A percentile compares a stretch with the other conserved stretches of the same genome.
These are phyloP conservation scores for Zapus hudsonius DNA, from an alignment of 2,113 vertebrate genomes.

Conservation along the genomic window DNA sequence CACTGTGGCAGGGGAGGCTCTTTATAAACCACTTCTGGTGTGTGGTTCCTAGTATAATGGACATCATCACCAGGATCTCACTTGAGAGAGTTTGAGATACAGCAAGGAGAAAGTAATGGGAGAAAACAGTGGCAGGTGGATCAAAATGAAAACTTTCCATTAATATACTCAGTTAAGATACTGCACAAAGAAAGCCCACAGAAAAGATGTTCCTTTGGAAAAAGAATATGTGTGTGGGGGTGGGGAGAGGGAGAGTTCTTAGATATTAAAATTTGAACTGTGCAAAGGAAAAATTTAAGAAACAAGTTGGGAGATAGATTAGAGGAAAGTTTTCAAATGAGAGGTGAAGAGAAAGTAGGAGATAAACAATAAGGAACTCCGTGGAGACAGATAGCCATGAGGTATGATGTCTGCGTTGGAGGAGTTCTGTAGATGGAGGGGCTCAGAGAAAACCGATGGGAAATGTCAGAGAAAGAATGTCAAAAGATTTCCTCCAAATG, in stretches of 20 bases:
- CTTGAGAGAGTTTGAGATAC: not conserved
- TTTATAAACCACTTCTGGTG: not conserved
- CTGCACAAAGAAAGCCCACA: not conserved
- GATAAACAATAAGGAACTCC: not conserved
- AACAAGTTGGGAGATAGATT: not conserved
- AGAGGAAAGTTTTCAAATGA: slow-evolving; percentile 1
- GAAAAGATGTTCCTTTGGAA: not conserved
- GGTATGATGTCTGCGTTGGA: not conserved
- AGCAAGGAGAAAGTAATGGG: not conserved
- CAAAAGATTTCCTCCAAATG: not conserved
- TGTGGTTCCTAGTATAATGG: not conserved
- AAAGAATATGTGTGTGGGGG: not conserved
- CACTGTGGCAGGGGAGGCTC: not conserved
- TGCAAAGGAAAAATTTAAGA: not conserved
- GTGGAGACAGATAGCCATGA: too few species aligned
- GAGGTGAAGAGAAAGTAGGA: not conserved
- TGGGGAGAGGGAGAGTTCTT: not conserved
- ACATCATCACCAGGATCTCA: not conserved
- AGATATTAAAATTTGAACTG: slow-evolving; percentile 36
- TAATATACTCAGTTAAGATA: not conserved
- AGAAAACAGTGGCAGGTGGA: not conserved
- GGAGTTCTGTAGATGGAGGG: not conserved
- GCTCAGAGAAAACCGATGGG: not conserved
- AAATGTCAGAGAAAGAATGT: not conserved
- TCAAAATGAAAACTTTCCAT: not conserved